Evolutionary conservation across 2,888 invertebrate species (phyloP).

Genomic region (Pteria penguin): DNA sequence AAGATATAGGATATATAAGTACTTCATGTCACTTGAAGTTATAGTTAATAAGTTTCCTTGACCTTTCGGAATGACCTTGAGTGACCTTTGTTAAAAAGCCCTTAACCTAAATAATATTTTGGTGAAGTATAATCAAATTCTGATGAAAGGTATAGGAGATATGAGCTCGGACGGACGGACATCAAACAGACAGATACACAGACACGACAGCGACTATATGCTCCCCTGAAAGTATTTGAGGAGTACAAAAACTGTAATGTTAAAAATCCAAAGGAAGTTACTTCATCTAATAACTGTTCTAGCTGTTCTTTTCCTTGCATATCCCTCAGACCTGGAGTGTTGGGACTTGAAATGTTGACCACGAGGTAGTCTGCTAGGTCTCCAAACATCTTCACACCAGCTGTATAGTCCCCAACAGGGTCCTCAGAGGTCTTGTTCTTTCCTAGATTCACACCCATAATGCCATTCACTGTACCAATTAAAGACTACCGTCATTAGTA

Average conservation of each 20-base stretch:
- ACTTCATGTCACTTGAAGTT: too few species aligned
- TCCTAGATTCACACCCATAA: constrained; percentile 96
- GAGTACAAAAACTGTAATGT: not conserved
- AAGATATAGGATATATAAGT: too few species aligned
- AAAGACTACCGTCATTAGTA: too few species aligned
- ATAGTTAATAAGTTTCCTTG: too few species aligned
- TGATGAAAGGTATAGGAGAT: too few species aligned
- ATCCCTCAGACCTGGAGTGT: constrained; percentile 93
- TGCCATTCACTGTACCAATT: too few species aligned
- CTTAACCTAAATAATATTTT: too few species aligned
- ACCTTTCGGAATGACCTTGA: too few species aligned
- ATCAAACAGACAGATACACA: not conserved
- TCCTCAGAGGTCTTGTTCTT: constrained; percentile 93
- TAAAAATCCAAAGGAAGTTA: constrained; percentile 40
- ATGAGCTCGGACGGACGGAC: too few species aligned
- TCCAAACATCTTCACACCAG: constrained; percentile 91
- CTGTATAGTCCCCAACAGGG: constrained; percentile 89
- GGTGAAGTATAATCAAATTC: too few species aligned
- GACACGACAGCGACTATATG: not conserved
- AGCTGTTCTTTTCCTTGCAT: constrained; percentile 90
- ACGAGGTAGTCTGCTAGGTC: constrained; percentile 95
- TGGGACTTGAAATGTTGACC: constrained; percentile 97
- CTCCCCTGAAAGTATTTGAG: not conserved
- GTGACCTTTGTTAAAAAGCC: too few species aligned
- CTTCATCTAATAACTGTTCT: constrained; percentile 84